phyloP scores from a whole-genome alignment of 30 jellyfish, hydroid and myxozoan genomes.

The Mastigias papua region DNA sequence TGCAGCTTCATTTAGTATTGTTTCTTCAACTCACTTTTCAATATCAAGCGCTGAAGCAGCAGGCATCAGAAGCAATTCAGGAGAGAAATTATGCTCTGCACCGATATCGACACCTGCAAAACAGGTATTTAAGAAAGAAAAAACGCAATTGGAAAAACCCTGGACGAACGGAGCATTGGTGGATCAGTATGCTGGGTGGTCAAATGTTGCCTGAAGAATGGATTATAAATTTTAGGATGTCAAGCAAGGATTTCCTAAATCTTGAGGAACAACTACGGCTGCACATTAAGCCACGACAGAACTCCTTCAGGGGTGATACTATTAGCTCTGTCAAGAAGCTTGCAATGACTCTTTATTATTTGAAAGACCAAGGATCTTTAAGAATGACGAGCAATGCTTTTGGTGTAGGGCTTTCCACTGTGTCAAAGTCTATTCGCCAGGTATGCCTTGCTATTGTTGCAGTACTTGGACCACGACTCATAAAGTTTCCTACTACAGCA shows the following conservation, averaged over 20 bases:
- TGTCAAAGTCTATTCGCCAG: slow-evolving; percentile 32
- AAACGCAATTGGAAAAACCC: slow-evolving; percentile 40
- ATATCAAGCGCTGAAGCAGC: slow-evolving; percentile 11
- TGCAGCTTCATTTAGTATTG: slow-evolving; percentile 5
- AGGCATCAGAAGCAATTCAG: slow-evolving; percentile 16
- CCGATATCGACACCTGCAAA: slow-evolving; percentile 21
- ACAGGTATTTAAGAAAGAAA: slow-evolving; percentile 31
- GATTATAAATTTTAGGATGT: slow-evolving; percentile 37
- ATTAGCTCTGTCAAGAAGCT: no score
- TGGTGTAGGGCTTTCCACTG: slow-evolving; percentile 32
- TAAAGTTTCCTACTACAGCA: slow-evolving; percentile 28
- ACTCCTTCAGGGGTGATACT: slow-evolving; percentile 15
- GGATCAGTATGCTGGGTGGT: slow-evolving; percentile 31
- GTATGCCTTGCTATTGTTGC: slow-evolving; percentile 29
- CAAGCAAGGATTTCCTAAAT: slow-evolving; percentile 22
- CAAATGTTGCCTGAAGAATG: slow-evolving; percentile 42
- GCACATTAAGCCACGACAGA: slow-evolving; percentile 11
- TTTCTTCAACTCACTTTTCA: neutral
- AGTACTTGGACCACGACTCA: slow-evolving; percentile 28
- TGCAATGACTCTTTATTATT: no score
- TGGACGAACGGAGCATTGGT: slow-evolving; percentile 51
- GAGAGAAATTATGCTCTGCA: slow-evolving; percentile 27
- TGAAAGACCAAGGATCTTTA: no score
- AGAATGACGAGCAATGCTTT: slow-evolving; percentile 29
- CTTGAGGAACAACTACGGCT: slow-evolving; percentile 22